Evolutionary conservation across 2,113 vertebrate species (phyloP), one percentile per base, ranked within the genome.

Genomic region (Colossoma macropomum): DNA sequence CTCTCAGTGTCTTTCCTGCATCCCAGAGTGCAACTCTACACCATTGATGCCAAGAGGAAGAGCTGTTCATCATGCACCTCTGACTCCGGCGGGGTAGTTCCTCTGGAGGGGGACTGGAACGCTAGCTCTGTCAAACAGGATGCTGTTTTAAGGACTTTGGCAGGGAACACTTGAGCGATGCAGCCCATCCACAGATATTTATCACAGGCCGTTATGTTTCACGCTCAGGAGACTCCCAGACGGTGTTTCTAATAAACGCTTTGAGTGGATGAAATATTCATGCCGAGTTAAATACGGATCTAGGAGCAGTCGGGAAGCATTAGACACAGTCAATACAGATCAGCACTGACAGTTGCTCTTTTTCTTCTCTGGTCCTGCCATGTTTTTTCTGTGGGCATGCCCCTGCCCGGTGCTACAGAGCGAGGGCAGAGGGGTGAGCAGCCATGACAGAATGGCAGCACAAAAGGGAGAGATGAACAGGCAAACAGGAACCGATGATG

Each of bases 221-320:
- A 87, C 34, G 56, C 89, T 87, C 79, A 82, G 87, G 89, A 90
- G 86, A 87, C 88, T 90, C 86, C 86, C 84, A 85, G 90, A 89
- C 84, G 69, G 81, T 86, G 76, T 79, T 84, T 78, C 82, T 90
- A 92, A 91, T 93, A 94, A 93, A 92, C 60, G 84, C 86, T 90
- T 32, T 88, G 82, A 90, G 74, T 32, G 56, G 78, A 92, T 92
- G 86, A 93, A 93, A 94, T 93, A 93, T 91, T 93, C 89, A 93
- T 90, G 85, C 84, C 21, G 87, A 90, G 88, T 92, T 93, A 93
- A 93, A 92, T 92, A 92, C 90, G 88, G 91, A 93, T 92, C 89
- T 87, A 87, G 74, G 83, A 87, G 88, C 84, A 82, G 86, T 92
- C 82, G 48, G 85, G 8, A 75, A 71, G 50, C 84, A 91, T 93